phyloP scores from a whole-genome alignment of 2,113 vertebrate species.

The Cavia porcellus region DNA sequence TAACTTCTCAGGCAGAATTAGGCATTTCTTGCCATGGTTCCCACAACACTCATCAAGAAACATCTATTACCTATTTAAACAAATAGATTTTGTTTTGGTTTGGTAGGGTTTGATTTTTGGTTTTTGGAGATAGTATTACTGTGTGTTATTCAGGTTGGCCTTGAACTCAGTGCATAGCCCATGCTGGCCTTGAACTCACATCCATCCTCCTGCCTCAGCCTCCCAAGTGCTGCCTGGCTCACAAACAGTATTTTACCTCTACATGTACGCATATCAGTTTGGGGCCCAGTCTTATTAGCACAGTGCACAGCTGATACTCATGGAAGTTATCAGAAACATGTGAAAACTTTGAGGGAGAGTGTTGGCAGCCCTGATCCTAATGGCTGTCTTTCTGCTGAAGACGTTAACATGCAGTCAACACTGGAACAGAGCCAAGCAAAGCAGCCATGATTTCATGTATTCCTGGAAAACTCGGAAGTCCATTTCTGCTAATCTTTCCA shows the following conservation, averaged over 20 bases:
- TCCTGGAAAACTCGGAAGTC: not conserved
- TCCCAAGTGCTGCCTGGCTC: not conserved
- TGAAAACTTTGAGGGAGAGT: not conserved
- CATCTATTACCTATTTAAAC: not conserved
- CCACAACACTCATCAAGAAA: not conserved
- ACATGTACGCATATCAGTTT: not conserved
- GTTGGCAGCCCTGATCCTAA: not conserved
- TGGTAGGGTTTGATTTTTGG: not conserved
- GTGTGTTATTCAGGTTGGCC: not conserved
- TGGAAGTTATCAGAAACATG: not conserved
- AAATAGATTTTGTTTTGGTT: not conserved
- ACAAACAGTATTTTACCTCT: not conserved
- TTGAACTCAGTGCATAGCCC: not conserved
- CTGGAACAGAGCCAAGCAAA: conserved; percentile 7
- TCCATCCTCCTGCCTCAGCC: not conserved
- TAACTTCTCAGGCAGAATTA: not conserved
- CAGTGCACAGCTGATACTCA: not conserved
- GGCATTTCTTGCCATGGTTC: not conserved
- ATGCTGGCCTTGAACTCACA: not conserved
- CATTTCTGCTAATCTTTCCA: conserved; percentile 42
- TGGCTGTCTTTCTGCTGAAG: conserved; percentile 11
- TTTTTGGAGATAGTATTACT: not conserved
- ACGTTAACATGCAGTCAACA: not conserved
- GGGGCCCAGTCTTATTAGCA: not conserved
- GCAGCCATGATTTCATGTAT: not conserved